These are phyloP conservation scores for Pammene fasciana DNA, from an alignment of 2,888 invertebrate genomes.

Conservation along the genomic window DNA sequence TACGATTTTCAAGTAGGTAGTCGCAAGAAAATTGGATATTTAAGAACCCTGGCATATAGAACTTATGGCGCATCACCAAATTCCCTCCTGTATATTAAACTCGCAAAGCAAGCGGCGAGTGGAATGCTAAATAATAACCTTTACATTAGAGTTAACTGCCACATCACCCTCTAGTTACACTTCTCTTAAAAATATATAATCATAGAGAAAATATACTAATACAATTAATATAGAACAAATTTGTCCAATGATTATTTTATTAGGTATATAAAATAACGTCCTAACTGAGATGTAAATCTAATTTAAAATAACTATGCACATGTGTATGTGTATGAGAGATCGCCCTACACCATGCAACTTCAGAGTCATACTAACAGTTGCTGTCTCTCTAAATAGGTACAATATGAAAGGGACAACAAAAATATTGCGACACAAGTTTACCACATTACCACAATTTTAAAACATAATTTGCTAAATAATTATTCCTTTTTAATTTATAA, in stretches of 20 bases:
- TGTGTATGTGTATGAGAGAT: conserved; percentile 44
- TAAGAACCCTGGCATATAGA: conserved; percentile 8
- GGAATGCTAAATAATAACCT: conserved; percentile 39
- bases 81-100: conserved; percentile 11
- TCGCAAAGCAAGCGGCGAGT: conserved; percentile 32
- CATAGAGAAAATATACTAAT: conserved; percentile 63
- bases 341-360: conserved; percentile 19
- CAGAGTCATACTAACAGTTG: background rate
- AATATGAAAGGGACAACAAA: background rate
- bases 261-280: conserved; percentile 59
- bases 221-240: conserved; percentile 59
- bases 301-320: conserved; percentile 60
- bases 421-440: background rate
- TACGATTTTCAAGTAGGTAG: background rate
- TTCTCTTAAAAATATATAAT: conserved; percentile 67
- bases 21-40: background rate
- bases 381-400: background rate
- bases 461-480: too few species aligned
- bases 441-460: too few species aligned
- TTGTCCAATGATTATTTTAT: conserved; percentile 62
- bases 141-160: conserved; percentile 43
- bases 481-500: background rate
- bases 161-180: conserved; percentile 57
- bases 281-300: conserved; percentile 67
- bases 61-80: conserved; percentile 9